These are phyloP conservation scores for Patella pellucida DNA, from an alignment of 2,888 invertebrate species.

Conservation along the genomic window DNA sequence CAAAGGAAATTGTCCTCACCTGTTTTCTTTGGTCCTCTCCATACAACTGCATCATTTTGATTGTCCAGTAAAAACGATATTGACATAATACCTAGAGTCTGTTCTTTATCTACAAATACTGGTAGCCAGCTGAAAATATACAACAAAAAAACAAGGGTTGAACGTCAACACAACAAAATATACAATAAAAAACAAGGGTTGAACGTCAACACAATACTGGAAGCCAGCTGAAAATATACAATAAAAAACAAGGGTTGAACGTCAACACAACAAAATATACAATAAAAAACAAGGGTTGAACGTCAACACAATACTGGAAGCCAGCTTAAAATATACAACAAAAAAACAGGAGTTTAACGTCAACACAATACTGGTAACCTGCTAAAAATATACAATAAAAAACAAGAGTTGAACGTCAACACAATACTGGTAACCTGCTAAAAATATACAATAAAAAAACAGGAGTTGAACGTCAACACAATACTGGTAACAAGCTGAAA, in stretches of 20 bases:
- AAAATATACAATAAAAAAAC: too few relatives aligned
- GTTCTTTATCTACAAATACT: constrained; percentile 85
- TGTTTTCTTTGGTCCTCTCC: constrained; percentile 98
- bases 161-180: constrained; percentile 55
- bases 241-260: constrained; percentile 28
- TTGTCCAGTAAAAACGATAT: constrained; percentile 90
- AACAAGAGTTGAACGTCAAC: too few relatives aligned
- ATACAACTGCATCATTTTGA: constrained; percentile 90
- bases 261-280: constrained; percentile 70
- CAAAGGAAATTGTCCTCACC: constrained; percentile 71
- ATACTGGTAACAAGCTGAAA: too few relatives aligned
- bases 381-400: too few relatives aligned
- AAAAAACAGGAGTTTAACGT: constrained; percentile 29
- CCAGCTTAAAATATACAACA: constrained; percentile 72
- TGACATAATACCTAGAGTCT: constrained; percentile 92
- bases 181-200: constrained; percentile 67
- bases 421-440: too few relatives aligned
- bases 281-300: constrained; percentile 29
- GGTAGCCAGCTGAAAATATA: constrained; percentile 86
- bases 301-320: too few relatives aligned
- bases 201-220: too few relatives aligned
- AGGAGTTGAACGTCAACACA: too few relatives aligned
- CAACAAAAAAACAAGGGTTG: constrained; percentile 29
- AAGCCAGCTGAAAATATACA: constrained; percentile 72
- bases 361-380: too few relatives aligned